Percentiles rank a stretch among this genome's conserved stretches.
Conservation (phyloP, 2,797 vertebrate genomes). For the Gymnopithys bicolor region DNA sequence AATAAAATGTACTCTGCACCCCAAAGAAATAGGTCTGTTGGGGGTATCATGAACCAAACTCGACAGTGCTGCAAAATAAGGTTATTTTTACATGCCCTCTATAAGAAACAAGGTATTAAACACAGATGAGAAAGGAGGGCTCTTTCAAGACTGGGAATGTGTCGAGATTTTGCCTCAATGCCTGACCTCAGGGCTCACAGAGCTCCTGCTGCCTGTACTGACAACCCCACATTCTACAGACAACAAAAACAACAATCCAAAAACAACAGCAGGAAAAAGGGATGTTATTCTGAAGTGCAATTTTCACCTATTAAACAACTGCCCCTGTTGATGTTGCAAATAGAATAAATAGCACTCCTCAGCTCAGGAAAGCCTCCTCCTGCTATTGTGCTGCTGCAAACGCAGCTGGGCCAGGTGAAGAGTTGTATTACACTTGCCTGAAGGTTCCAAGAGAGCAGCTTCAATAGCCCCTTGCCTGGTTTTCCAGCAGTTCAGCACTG, state of each 20-base stretch:
- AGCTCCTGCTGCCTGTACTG: neutral
- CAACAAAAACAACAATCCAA: neutral
- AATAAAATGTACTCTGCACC: neutral
- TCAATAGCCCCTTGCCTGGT: neutral
- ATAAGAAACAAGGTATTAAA: conserved; percentile 52
- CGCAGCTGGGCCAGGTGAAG: neutral
- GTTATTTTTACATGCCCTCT: neutral
- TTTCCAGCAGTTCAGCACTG: neutral
- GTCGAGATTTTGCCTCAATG: conserved; percentile 36
- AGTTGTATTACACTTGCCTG: neutral
- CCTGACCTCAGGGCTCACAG: conserved; percentile 45
- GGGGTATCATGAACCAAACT: neutral
- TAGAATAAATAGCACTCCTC: neutral
- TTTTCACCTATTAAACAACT: neutral
- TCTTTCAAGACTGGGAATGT: conserved; percentile 27
- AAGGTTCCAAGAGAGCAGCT: neutral
- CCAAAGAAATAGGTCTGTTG: neutral
- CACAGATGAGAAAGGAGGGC: conserved; percentile 27
- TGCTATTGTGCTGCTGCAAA: neutral
- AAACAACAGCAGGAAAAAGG: neutral
- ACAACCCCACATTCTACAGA: neutral
- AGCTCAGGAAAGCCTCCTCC: neutral
- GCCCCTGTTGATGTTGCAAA: neutral
- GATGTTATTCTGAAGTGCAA: neutral
- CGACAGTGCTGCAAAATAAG: neutral